A percentile compares a stretch with the other conserved stretches of the same genome.
Evolutionary conservation across 1,140 invertebrate genomes (phyloP).

Genomic region (Ruditapes philippinarum): DNA sequence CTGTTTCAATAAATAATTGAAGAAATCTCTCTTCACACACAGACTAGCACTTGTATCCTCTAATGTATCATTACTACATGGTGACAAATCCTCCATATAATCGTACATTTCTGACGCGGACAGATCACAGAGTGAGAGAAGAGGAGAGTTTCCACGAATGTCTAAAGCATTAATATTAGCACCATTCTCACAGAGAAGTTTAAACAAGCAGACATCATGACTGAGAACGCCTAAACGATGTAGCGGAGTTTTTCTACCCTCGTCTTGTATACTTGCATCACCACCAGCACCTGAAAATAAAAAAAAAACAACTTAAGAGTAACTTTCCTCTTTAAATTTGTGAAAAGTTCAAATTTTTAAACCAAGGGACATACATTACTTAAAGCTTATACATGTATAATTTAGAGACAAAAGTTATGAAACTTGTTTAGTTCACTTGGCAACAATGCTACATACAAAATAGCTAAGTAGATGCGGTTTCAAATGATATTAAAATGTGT

Average conservation of each 20-base stretch:
- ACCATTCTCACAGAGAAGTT: conserved; percentile 80
- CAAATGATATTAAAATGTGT: too few species aligned
- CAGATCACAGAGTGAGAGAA: conserved; percentile 80
- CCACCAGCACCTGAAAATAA: conserved; percentile 75
- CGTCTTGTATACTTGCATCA: conserved; percentile 78
- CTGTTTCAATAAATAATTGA: conserved; percentile 73
- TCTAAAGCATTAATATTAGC: conserved; percentile 78
- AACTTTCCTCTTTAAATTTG: too few species aligned
- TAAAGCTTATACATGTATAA: too few species aligned
- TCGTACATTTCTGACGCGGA: conserved; percentile 73
- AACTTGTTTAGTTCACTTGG: too few species aligned
- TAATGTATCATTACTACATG: conserved; percentile 71
- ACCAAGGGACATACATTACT: too few species aligned
- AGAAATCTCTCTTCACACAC: conserved; percentile 75
- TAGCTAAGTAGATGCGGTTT: too few species aligned
- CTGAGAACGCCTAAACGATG: conserved; percentile 76
- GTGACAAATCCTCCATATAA: conserved; percentile 75
- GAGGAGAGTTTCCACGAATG: conserved; percentile 76
- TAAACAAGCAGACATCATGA: conserved; percentile 74
- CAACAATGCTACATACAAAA: too few species aligned
- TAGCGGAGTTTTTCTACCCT: conserved; percentile 75
- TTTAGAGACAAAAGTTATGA: too few species aligned
- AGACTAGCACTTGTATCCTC: conserved; percentile 74
- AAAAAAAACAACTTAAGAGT: too few species aligned
- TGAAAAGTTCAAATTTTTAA: too few species aligned